These are phyloP conservation scores for Onychorhynchus coronatus DNA, from an alignment of 2,113 vertebrate species.

Conservation along the genomic window DNA sequence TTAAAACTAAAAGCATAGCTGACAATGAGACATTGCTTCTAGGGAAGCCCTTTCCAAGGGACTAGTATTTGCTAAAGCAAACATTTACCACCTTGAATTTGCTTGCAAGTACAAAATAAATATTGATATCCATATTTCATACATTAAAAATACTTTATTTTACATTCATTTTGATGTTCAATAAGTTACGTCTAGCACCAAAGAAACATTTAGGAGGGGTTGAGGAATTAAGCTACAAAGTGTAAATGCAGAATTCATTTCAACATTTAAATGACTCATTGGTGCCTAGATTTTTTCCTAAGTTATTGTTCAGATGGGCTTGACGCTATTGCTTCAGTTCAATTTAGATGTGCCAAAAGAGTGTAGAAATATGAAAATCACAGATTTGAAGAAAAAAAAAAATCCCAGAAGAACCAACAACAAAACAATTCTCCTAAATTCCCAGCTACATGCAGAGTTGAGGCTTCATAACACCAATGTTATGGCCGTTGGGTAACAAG, in stretches of 20 bases:
- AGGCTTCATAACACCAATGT: background rate
- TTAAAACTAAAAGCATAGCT: conserved; percentile 45
- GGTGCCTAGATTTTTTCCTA: conserved; percentile 29
- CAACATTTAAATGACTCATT: conserved; percentile 3
- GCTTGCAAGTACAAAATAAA: conserved; percentile 64
- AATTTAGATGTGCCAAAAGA: conserved; percentile 11
- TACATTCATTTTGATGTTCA: conserved; percentile 68
- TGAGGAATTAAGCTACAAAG: conserved; percentile 50
- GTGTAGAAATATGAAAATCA: conserved; percentile 37
- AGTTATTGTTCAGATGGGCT: conserved; percentile 29
- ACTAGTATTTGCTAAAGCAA: conserved; percentile 50
- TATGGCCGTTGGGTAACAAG: background rate
- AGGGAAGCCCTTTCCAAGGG: conserved; percentile 54
- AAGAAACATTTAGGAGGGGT: conserved; percentile 46
- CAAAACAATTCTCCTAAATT: background rate
- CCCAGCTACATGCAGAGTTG: background rate
- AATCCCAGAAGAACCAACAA: background rate
- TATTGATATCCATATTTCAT: conserved; percentile 60
- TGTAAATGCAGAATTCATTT: conserved; percentile 29
- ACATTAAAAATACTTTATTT: conserved; percentile 71
- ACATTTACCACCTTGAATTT: conserved; percentile 49
- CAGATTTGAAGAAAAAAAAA: background rate
- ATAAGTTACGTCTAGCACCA: conserved; percentile 71
- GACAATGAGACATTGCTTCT: conserved; percentile 45
- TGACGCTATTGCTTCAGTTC: conserved; percentile 53